Evolutionary conservation across 2,113 vertebrate species (phyloP).

Genomic region (Lophochroa leadbeateri): DNA sequence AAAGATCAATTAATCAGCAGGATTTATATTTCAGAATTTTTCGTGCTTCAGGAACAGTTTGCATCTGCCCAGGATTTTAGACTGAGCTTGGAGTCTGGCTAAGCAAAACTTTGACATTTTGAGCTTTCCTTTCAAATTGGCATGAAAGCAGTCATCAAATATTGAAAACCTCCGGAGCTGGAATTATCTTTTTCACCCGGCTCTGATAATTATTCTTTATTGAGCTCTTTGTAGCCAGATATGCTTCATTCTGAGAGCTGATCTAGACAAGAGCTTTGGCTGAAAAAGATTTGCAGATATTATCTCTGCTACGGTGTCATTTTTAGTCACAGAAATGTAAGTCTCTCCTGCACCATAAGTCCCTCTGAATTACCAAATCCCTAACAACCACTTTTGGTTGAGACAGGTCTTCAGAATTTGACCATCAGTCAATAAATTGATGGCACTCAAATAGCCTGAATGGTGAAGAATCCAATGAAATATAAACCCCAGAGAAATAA

Average conservation of each 20-base stretch:
- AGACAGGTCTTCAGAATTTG: neutral
- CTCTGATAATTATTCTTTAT: neutral
- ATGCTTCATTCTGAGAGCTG: neutral
- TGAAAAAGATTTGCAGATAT: neutral
- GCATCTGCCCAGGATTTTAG: neutral
- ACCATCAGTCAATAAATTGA: neutral
- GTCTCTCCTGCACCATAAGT: neutral
- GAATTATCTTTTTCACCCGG: neutral
- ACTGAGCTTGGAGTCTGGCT: neutral
- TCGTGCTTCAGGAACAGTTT: neutral
- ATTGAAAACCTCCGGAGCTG: neutral
- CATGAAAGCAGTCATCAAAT: slow-evolving; percentile 8
- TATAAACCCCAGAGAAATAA: neutral
- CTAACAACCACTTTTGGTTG: neutral
- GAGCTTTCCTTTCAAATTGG: neutral
- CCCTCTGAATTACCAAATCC: neutral
- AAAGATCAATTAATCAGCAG: neutral
- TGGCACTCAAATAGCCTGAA: neutral
- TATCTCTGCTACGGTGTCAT: neutral
- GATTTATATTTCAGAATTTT: neutral
- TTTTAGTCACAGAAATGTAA: neutral
- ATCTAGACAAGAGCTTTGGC: neutral
- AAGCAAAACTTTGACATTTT: slow-evolving; percentile 31
- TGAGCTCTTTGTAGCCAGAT: neutral
- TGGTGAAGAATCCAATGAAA: neutral